Evolutionary conservation across 2,797 vertebrate species (phyloP), one percentile per base, ranked within the genome.

Genomic region (Gallirallus australis): DNA sequence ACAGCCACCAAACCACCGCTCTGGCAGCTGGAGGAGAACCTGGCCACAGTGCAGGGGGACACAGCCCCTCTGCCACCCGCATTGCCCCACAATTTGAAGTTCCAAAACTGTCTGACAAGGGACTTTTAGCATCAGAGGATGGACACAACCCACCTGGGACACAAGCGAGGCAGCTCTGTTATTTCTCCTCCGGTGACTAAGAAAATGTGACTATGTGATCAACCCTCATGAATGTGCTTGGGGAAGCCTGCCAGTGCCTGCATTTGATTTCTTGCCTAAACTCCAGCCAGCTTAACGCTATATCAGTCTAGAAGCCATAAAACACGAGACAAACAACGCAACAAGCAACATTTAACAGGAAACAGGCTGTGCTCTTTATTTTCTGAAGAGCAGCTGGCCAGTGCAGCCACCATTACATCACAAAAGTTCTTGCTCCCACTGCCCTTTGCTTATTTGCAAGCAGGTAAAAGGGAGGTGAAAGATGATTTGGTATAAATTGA

Each of bases 241-340:
- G 88, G 92, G 92, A 80, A 72, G 40, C 37, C 85, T 84, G 91
- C 89, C 93, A 96, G 89, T 21, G 92, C 78, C 92, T 96, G 90
- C 54, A 35, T 56, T 78, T 89, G 84, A 96, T 94, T 93, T 93
- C 71, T 95, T 76, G 85, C 93, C 92, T 90, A 52, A 66, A 18
- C 66, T 81, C 87, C 45, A 23, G 88, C 47, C 95, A 93, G 86
- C 82, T 92, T 50, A 94, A 83, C 27, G 56, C 87, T 93, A 59
- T 71, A 70, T 88, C 94, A 81, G 85, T 90, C 83, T 82, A 82
- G 86, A 91, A 90, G 96, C 93, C 77, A 73, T 87, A 89, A 93
- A 92, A 88, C 73, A 86, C 0, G 53, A 89, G 85, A 48, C 37
- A 94, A 94, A 93, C 80, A 78, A 71, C 17, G 60, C 19, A 8